phyloP scores from a whole-genome alignment of 2,797 vertebrate genomes.

The Catharus ustulatus region DNA sequence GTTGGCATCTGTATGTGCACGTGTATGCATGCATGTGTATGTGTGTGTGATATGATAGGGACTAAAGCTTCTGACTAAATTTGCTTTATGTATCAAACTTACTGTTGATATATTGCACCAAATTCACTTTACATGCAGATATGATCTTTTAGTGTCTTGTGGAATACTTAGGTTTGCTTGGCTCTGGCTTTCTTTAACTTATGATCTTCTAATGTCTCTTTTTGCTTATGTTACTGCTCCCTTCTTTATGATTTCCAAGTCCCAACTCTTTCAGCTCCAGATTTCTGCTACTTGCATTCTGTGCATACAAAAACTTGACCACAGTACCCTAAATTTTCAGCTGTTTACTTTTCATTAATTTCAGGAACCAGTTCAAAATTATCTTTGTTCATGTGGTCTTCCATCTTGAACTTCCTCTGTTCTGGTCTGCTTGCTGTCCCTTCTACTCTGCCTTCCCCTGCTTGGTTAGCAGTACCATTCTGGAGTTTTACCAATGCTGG shows the following conservation, averaged over 20 bases:
- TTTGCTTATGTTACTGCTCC: not conserved
- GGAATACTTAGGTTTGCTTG: not conserved
- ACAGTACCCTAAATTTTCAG: not conserved
- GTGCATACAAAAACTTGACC: not conserved
- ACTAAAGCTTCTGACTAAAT: not conserved
- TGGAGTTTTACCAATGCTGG: not conserved
- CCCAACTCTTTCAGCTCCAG: not conserved
- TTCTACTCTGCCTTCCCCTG: not conserved
- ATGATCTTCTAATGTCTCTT: not conserved
- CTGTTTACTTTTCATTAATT: not conserved
- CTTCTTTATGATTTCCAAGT: not conserved
- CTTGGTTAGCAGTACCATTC: not conserved
- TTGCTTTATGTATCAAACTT: not conserved
- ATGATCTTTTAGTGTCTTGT: not conserved
- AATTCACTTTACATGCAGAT: not conserved
- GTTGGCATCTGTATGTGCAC: not conserved
- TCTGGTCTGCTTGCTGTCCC: not conserved
- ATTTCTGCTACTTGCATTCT: constrained; percentile 31
- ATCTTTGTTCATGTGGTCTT: not conserved
- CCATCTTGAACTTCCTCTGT: not conserved
- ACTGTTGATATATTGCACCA: not conserved
- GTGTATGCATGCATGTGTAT: rapidly evolving
- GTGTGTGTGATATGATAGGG: not conserved
- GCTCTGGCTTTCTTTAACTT: not conserved
- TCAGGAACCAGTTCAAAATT: constrained; percentile 3